Conservation (phyloP, 2,888 invertebrate species). For the Steinernema hermaphroditum region DNA sequence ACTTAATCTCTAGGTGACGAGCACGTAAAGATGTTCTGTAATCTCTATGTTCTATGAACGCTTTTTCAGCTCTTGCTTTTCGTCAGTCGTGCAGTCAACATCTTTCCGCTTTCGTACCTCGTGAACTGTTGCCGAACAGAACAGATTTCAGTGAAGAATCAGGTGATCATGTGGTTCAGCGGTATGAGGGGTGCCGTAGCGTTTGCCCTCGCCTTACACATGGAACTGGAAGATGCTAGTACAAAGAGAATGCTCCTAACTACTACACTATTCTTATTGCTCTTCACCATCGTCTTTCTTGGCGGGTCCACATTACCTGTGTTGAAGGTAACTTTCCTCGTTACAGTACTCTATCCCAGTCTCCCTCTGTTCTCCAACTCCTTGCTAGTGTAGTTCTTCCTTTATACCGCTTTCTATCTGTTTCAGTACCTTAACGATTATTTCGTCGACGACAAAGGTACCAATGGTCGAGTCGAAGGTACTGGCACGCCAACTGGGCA, state of each 20-base stretch:
- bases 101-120: slow-evolving; percentile 88
- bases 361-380: slow-evolving; percentile 8
- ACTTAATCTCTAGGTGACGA: not conserved
- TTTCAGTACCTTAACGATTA: slow-evolving; percentile 34
- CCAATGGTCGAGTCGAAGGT: not conserved
- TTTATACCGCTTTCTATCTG: slow-evolving; percentile 11
- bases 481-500: not conserved
- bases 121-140: slow-evolving; percentile 86
- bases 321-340: slow-evolving; percentile 73
- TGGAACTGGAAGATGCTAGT: slow-evolving; percentile 84
- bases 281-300: slow-evolving; percentile 90
- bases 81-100: slow-evolving; percentile 90
- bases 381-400: slow-evolving; percentile 2
- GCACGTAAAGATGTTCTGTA: not conserved
- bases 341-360: slow-evolving; percentile 22
- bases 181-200: slow-evolving; percentile 94
- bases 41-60: not conserved
- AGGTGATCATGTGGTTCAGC: slow-evolving; percentile 93
- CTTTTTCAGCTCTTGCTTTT: slow-evolving; percentile 76
- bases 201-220: slow-evolving; percentile 91
- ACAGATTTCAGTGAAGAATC: slow-evolving; percentile 94
- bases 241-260: slow-evolving; percentile 94
- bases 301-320: slow-evolving; percentile 98
- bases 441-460: not conserved
- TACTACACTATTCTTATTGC: slow-evolving; percentile 92